Evolutionary conservation across 2,888 invertebrate species (phyloP), one percentile per base, ranked within the genome.

Genomic region (Drosophila limbata): DNA sequence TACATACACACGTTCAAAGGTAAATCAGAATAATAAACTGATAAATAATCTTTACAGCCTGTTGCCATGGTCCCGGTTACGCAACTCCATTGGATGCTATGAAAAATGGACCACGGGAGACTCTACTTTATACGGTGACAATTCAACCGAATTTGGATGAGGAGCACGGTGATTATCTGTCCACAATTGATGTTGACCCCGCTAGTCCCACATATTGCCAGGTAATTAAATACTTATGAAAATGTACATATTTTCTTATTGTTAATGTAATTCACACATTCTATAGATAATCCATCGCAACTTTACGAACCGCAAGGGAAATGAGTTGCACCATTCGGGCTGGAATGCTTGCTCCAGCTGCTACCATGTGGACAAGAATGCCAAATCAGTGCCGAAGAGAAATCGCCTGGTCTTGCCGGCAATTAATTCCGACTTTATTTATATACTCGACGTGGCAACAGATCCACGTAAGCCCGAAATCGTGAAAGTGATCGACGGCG

Each of bases 321-420:
- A 99, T 88, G 99, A 99, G 91, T 93, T 99, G 0, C 99, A 99
- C 91, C 99, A 99, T 91, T 96, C 96, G 44, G 99, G 99, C 0
- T 99, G 99, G 99, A 99, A 99, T 91, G 95, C 97, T 0, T 99
- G 99, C 92, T 98, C 98, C 79, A 98, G 98, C 92, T 99, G 98
- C 91, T 95, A 96, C 91, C 72, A 82, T 21, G 80, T 91, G 10
- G 90, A 92, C 42, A 80, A 90, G 39, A 89, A 92, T 70, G 92
- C 93, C 55, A 92, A 87, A 17, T 70, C 64, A 0, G 91, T 93
- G 0, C 93, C 95, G 5, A 94, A 94, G 64, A 94, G 99, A 21
- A 95, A 97, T 91, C 95, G 96, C 45, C 93, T 99, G 39, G 94
- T 99, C 6, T 91, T 98, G 69, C 98, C 99, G 0, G 94, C 95